phyloP scores from a whole-genome alignment of 2,888 invertebrate species.

The Melinaea marsaeus region DNA sequence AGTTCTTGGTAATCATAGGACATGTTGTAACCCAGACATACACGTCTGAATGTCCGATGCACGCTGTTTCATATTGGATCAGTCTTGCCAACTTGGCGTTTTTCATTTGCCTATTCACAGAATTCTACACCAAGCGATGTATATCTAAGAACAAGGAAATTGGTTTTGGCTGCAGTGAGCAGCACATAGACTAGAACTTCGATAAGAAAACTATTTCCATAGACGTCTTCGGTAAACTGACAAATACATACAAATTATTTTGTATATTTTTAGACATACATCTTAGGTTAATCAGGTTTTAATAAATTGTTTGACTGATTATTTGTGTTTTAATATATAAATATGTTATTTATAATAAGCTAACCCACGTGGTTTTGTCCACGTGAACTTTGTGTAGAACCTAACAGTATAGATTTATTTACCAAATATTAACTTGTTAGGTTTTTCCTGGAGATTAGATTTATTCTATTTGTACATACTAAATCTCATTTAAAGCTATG shows the following conservation, averaged over 20 bases:
- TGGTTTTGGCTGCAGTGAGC: slow-evolving; percentile 15
- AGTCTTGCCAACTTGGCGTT: slow-evolving; percentile 38
- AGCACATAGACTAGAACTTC: slow-evolving; percentile 16
- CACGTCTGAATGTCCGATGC: slow-evolving; percentile 42
- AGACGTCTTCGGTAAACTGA: background rate
- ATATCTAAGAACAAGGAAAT: slow-evolving; percentile 9
- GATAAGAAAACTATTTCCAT: background rate
- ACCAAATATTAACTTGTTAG: no score
- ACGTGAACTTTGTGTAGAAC: no score
- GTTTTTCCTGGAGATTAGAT: no score
- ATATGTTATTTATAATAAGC: no score
- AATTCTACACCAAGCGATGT: slow-evolving; percentile 43
- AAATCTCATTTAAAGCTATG: no score
- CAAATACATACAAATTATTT: background rate
- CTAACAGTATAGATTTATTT: no score
- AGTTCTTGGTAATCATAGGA: slow-evolving; percentile 39
- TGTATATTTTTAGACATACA: no score
- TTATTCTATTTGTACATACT: no score
- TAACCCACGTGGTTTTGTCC: no score
- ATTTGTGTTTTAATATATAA: no score
- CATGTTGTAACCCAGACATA: slow-evolving; percentile 41
- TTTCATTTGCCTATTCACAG: slow-evolving; percentile 40
- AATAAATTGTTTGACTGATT: no score
- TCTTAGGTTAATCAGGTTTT: background rate
- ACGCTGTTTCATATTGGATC: slow-evolving; percentile 39